Base-by-base conservation (phyloP, 2,113 vertebrate species). In the Rhea pennata region DNA sequence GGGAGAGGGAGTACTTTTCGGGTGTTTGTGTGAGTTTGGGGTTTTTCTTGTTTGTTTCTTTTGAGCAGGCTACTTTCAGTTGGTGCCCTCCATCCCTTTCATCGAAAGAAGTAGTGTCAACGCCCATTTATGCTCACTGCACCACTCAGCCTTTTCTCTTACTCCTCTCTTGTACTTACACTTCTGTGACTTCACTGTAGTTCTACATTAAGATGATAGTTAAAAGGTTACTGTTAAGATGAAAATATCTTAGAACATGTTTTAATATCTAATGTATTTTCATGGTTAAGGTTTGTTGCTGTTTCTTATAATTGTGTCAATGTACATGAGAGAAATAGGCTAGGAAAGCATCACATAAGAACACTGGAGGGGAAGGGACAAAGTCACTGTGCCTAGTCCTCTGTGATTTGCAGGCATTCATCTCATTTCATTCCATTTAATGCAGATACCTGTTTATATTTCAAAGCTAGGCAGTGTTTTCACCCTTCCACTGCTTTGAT, bases 381-480 rank as follows among this genome's bases (percentile, higher is more conserved):
- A 91, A 24, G 26, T 82, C 13, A 7, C 12, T 73, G 74, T 53
- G 16, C 54, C 87, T 76, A 53, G 2, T 66, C 53, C 12, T 84
- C 39, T 29, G 33, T 72, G 74, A 80, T 88, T 74, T 84, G 26
- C 15, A 67, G 46, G 27, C 2, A 0, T 87, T 48, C 12, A 21
- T 79, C 59, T 91, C 10, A 16, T 62, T 76, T 93, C 3, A 46
- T 83, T 74, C 53, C 17, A 62, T 87, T 84, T 90, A 83, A 42
- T 83, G 29, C 33, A 62, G 44, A 73, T 27, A 85, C 14, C 39
- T 72, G 17, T 72, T 87, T 85, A 71, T 89, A 46, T 90, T 94
- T 90, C 70, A 83, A 66, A 40, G 5, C 44, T 54, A 58, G 64
- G 22, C 36, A 19, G 19, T 39, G 7, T 87, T 95, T 93, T 80